Conservation (phyloP, 1,140 invertebrate genomes). For the Littorina saxatilis region DNA sequence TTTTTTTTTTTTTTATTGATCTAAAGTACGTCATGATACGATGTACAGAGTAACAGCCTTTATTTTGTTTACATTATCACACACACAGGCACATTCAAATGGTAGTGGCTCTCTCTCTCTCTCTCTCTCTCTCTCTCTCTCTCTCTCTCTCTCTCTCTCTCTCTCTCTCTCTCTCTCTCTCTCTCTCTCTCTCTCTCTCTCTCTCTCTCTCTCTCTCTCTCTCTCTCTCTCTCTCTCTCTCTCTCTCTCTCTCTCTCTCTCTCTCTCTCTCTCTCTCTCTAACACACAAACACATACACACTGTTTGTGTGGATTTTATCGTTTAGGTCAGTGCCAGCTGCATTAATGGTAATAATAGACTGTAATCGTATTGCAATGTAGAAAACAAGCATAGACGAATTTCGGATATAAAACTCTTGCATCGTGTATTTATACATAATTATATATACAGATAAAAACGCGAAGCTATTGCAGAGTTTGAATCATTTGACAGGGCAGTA, state of each 20-base stretch:
- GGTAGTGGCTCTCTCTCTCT: background rate
- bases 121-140: background rate
- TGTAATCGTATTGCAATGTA: too few relatives aligned
- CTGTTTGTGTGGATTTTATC: background rate
- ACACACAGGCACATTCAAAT: too few relatives aligned
- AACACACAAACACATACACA: conserved; percentile 16
- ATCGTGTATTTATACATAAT: background rate
- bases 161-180: conserved; percentile 20
- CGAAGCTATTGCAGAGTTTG: background rate
- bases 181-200: background rate
- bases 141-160: background rate
- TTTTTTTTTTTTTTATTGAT: too few relatives aligned
- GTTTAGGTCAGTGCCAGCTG: too few relatives aligned
- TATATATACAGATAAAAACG: conserved; percentile 4
- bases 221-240: conserved; percentile 15
- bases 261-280: conserved; percentile 18
- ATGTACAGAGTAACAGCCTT: too few relatives aligned
- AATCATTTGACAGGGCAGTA: too few relatives aligned
- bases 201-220: too few relatives aligned
- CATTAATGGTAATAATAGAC: too few relatives aligned
- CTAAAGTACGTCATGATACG: too few relatives aligned
- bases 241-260: conserved; percentile 25
- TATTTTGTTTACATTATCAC: too few relatives aligned
- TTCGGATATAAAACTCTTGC: too few relatives aligned
- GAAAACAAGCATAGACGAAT: too few relatives aligned